phyloP scores from a whole-genome alignment of 2,113 vertebrate species.

The Corythornis madagascariensis region DNA sequence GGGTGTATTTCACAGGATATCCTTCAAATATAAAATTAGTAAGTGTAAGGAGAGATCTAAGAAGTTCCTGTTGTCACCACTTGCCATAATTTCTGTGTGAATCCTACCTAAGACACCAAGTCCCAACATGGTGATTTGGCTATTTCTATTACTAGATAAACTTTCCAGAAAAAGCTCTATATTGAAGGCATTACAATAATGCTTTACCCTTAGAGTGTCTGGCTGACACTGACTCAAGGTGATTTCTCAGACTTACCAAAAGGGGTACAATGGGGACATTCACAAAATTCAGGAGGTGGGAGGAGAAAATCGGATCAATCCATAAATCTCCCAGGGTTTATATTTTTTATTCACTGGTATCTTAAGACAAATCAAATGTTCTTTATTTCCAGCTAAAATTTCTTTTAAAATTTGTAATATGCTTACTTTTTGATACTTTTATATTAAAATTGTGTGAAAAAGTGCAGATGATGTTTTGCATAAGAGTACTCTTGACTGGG shows the following conservation, averaged over 20 bases:
- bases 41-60: background rate
- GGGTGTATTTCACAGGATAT: background rate
- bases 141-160: background rate
- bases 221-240: fast-evolving
- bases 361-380: background rate
- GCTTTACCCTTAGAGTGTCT: background rate
- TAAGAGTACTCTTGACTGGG: background rate
- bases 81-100: background rate
- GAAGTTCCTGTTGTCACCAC: background rate
- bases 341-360: background rate
- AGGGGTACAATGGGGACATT: background rate
- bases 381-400: background rate
- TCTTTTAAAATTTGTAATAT: background rate
- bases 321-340: background rate
- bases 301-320: background rate
- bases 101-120: background rate
- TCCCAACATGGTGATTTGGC: background rate
- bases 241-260: background rate
- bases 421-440: background rate
- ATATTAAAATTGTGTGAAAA: background rate
- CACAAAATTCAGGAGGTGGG: background rate
- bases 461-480: background rate
- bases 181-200: background rate
- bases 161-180: background rate
- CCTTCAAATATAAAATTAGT: background rate